phyloP scores from a whole-genome alignment of 2,113 vertebrate species.

The Neopipo cinnamomea region DNA sequence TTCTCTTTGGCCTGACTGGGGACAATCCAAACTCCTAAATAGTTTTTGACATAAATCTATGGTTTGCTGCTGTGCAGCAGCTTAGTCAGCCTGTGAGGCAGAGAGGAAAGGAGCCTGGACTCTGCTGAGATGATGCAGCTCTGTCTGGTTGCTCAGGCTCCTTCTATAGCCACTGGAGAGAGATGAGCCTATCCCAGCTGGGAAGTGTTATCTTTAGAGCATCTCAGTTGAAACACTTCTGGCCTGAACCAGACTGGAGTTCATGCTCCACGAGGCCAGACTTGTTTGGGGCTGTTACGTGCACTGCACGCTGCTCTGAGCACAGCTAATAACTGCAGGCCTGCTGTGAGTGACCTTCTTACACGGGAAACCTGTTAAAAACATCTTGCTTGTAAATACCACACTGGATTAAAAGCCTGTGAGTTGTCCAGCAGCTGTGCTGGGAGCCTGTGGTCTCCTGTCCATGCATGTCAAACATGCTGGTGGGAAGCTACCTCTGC shows the following conservation, averaged over 20 bases:
- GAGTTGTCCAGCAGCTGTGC: neutral
- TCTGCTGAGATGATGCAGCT: neutral
- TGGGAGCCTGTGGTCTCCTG: neutral
- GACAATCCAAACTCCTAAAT: neutral
- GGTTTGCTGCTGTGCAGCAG: neutral
- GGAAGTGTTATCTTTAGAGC: neutral
- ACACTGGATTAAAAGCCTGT: neutral
- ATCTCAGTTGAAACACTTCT: neutral
- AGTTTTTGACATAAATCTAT: neutral
- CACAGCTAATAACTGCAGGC: neutral
- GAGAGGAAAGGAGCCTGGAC: neutral
- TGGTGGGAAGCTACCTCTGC: neutral
- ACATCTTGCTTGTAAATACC: constrained; percentile 15
- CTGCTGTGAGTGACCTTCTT: constrained; percentile 15
- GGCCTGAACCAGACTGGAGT: neutral
- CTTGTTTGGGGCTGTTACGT: neutral
- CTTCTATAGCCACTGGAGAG: neutral
- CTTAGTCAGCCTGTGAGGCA: neutral
- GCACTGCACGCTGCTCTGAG: neutral
- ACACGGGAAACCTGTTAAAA: neutral
- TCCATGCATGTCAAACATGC: fast-evolving
- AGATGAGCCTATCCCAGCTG: neutral
- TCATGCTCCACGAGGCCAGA: neutral
- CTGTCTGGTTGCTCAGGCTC: neutral
- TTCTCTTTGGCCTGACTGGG: neutral